Conservation (phyloP, 1,140 invertebrate species). For the Pygmarrhopalites habei region DNA sequence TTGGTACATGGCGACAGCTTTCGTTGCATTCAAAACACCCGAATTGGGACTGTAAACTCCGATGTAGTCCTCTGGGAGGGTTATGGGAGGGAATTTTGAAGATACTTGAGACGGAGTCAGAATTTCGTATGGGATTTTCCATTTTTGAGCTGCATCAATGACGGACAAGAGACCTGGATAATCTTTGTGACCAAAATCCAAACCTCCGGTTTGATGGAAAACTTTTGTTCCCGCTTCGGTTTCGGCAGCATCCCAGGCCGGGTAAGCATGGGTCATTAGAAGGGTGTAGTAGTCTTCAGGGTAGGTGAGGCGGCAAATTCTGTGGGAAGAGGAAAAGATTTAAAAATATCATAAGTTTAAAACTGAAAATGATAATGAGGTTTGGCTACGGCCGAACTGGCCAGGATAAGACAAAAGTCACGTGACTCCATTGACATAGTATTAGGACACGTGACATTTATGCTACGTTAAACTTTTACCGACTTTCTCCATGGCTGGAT, state of each 20-base stretch:
- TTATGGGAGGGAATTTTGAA: constrained; percentile 21
- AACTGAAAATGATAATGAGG: background rate
- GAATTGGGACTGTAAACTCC: constrained; percentile 26
- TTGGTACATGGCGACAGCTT: constrained; percentile 30
- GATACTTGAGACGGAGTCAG: constrained; percentile 11
- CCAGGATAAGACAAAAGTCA: no score
- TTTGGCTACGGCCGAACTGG: background rate
- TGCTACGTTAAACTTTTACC: constrained; percentile 6
- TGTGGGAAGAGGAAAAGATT: constrained; percentile 12
- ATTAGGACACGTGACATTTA: background rate
- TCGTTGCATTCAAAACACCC: constrained; percentile 32
- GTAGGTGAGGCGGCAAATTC: constrained; percentile 34
- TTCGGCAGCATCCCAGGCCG: constrained; percentile 32
- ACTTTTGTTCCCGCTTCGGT: constrained; percentile 23
- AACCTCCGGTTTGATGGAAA: constrained; percentile 27
- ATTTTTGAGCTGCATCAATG: constrained; percentile 16
- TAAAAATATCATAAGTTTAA: background rate
- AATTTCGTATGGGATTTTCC: constrained; percentile 14
- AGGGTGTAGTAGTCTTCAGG: constrained; percentile 27
- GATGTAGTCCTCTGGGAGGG: constrained; percentile 14
- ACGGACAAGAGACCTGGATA: constrained; percentile 9
- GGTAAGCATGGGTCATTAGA: constrained; percentile 26
- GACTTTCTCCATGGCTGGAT: constrained; percentile 36
- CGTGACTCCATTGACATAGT: no score
- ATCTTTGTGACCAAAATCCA: constrained; percentile 20